Base-by-base conservation (phyloP, 2,888 invertebrate genomes). In the Galerucella nymphaeae region DNA sequence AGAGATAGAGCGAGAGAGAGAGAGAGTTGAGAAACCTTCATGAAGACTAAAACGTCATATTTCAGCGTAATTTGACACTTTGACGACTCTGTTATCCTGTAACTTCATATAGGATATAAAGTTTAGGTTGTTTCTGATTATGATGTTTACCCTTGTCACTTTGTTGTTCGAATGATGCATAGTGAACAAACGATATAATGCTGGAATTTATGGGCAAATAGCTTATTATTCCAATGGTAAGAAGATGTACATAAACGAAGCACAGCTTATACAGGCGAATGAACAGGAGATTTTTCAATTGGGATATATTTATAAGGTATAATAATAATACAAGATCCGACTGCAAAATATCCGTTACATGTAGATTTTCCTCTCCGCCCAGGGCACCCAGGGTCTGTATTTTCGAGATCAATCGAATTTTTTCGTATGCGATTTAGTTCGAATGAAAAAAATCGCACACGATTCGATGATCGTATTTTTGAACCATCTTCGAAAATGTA, bases 1-100 rank as follows among this genome's bases (percentile, higher is more conserved):
- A 23, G 65, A 53, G n/a, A 53, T 9, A 53, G 53, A 53, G 18
- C 1, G 53, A 53, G 18, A 61, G 62, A 66, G 53, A 53, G 18
- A 61, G 62, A 66, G 57, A 70, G 66, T 62, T 30, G 41, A 68
- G 71, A 68, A 74, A 68, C 74, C 71, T 71, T 71, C 68, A 71
- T 23, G 30, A 45, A 45, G 61, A 67, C 72, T 67, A 63, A 72
- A 75, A 70, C 69, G 75, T 70, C 67, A 70, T 75, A 75, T 75
- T 75, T 75, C 72, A 75, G 66, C 66, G 74, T 74, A 74, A 76
- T 74, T 70, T 72, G 74, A 72, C 74, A 74, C 74, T 73, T 71
- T 70, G 72, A 66, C 70, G 72, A 74, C 66, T 74, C 71, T 41
- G 66, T 59, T 76, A 74, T 74, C 57, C 72, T 66, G 69, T 76